These are phyloP conservation scores for Amia ocellicauda DNA, from an alignment of 2,113 vertebrate species.

Conservation along the genomic window DNA sequence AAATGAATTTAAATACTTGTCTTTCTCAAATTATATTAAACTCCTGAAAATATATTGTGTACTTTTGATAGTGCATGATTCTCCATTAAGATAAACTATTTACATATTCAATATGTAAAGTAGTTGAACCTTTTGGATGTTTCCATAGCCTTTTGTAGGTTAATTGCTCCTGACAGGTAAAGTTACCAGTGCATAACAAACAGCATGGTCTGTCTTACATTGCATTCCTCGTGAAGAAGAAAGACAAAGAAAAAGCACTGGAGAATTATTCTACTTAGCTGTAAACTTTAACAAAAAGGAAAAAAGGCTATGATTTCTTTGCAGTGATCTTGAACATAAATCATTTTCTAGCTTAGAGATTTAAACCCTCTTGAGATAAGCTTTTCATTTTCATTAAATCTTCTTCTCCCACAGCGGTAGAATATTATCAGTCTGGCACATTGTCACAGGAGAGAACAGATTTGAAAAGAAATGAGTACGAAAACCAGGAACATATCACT, in stretches of 20 bases:
- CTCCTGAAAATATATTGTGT: too few species aligned
- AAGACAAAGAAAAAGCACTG: not conserved
- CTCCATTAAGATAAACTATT: too few species aligned
- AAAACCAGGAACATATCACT: not conserved
- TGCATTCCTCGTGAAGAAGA: not conserved
- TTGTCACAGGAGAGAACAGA: slow-evolving; percentile 25
- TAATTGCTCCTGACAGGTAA: too few species aligned
- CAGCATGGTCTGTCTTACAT: not conserved
- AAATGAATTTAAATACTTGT: too few species aligned
- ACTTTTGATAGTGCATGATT: too few species aligned
- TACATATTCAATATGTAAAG: too few species aligned
- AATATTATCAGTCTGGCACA: slow-evolving; percentile 24
- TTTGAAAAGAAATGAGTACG: slow-evolving; percentile 13
- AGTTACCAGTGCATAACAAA: not conserved
- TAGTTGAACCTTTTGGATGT: too few species aligned
- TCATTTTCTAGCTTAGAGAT: slow-evolving; percentile 29
- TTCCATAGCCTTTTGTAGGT: too few species aligned
- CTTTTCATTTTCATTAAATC: slow-evolving; percentile 40
- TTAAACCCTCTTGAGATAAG: slow-evolving; percentile 26
- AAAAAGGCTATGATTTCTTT: slow-evolving; percentile 19
- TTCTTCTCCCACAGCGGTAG: slow-evolving; percentile 20
- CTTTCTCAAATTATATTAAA: too few species aligned
- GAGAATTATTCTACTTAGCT: not conserved
- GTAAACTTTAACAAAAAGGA: slow-evolving; percentile 31
- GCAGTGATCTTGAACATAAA: slow-evolving; percentile 34